A percentile compares a stretch with the other conserved stretches of the same genome.
Evolutionary conservation across 2,888 invertebrate genomes (phyloP).

Genomic region (Drosophila robusta): DNA sequence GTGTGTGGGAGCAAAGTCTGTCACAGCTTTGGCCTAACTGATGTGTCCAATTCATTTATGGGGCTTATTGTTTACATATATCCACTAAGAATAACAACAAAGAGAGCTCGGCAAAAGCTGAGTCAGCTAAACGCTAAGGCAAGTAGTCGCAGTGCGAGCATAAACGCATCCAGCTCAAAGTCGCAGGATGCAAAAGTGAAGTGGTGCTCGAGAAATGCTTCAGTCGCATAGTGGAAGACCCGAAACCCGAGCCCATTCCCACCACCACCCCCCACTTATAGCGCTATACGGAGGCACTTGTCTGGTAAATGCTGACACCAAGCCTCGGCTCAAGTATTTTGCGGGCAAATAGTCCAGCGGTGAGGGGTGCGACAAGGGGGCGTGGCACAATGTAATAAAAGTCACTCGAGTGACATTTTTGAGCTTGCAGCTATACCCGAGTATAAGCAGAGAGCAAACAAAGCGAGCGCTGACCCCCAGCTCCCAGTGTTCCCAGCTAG

Average conservation of each 20-base stretch:
- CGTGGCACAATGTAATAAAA: conserved; percentile 67
- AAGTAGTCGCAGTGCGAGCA: conserved; percentile 25
- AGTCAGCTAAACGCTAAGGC: conserved; percentile 40
- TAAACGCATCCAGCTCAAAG: conserved; percentile 74
- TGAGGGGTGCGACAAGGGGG: not conserved
- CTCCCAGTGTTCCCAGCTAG: conserved; percentile 3
- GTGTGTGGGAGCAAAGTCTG: conserved; percentile 4
- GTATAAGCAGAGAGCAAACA: conserved; percentile 70
- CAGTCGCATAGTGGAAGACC: conserved; percentile 50
- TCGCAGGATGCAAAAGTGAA: conserved; percentile 79
- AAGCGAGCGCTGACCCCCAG: conserved; percentile 48
- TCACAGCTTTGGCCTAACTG: conserved; percentile 33
- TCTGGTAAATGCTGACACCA: conserved; percentile 80
- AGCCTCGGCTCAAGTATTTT: conserved; percentile 75
- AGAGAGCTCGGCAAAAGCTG: conserved; percentile 28
- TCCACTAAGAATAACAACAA: conserved; percentile 17
- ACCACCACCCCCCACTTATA: not conserved
- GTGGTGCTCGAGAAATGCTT: conserved; percentile 73
- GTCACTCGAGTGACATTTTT: conserved; percentile 81
- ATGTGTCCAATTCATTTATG: conserved; percentile 57
- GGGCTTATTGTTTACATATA: conserved; percentile 63
- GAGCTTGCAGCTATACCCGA: conserved; percentile 67
- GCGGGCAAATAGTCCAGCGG: conserved; percentile 75
- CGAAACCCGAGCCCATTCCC: conserved; percentile 19
- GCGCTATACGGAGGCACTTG: conserved; percentile 45